Evolutionary conservation across 2,113 vertebrate species (phyloP).

Genomic region (Lagopus leucura): DNA sequence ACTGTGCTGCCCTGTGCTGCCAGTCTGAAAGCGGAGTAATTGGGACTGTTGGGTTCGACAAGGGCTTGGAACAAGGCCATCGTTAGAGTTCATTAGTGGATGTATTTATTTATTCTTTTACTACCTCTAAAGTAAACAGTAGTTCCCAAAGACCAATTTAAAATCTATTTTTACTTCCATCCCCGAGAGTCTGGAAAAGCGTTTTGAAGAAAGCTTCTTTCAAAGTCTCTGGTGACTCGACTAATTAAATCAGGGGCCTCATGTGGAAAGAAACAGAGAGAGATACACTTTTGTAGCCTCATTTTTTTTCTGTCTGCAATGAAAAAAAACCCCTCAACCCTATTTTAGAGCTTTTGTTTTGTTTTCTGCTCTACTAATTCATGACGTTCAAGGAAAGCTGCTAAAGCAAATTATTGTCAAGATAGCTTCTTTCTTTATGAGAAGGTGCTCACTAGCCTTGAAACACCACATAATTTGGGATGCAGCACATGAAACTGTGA

Average conservation of each 20-base stretch:
- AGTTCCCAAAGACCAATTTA: slow-evolving; percentile 20
- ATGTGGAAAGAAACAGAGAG: neutral
- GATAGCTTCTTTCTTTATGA: neutral
- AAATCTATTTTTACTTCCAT: slow-evolving; percentile 18
- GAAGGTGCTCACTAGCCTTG: neutral
- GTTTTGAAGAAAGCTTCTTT: slow-evolving; percentile 23
- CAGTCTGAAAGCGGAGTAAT: neutral
- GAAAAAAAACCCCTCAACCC: neutral
- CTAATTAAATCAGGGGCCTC: slow-evolving; percentile 28
- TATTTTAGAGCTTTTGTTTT: neutral
- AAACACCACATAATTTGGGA: neutral
- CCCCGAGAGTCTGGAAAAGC: neutral
- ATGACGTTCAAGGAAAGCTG: neutral
- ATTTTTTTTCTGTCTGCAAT: neutral
- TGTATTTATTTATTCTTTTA: neutral
- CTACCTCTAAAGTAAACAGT: slow-evolving; percentile 7
- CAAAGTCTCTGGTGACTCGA: neutral
- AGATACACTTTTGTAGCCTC: neutral
- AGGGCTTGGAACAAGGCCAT: neutral
- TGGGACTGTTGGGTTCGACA: neutral
- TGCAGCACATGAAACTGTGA: neutral
- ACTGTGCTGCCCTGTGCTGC: neutral
- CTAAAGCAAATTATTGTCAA: neutral
- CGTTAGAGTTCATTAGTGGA: neutral
- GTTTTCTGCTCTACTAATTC: neutral